Percentiles rank a stretch among this genome's conserved stretches.
Evolutionary conservation across 2,797 vertebrate genomes (phyloP).

Genomic region (Carduelis carduelis): DNA sequence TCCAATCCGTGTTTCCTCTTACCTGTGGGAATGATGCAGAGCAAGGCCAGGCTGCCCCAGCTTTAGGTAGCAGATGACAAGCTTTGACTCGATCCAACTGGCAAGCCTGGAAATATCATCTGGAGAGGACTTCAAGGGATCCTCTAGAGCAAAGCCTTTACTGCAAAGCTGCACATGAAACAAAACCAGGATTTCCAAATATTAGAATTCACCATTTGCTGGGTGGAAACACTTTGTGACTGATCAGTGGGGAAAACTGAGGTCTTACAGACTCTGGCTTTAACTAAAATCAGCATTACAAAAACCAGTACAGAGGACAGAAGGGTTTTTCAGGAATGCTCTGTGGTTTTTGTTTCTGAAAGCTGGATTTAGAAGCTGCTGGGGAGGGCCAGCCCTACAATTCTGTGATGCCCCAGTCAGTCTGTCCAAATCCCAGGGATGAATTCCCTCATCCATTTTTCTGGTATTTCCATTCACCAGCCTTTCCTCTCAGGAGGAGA

Average conservation of each 20-base stretch:
- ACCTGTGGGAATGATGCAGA: slow-evolving; percentile 80
- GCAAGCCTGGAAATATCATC: slow-evolving; percentile 74
- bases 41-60: slow-evolving; percentile 74
- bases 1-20: slow-evolving; percentile 25
- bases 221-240: not conserved
- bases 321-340: not conserved
- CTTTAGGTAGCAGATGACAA: slow-evolving; percentile 75
- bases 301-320: not conserved
- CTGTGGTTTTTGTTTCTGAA: not conserved
- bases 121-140: slow-evolving; percentile 58
- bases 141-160: slow-evolving; percentile 67
- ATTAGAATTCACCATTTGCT: not conserved
- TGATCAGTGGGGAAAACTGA: not conserved
- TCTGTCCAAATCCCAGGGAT: not conserved
- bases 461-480: not conserved
- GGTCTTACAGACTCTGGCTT: not conserved
- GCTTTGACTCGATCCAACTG: slow-evolving; percentile 76
- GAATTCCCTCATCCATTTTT: not conserved
- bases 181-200: not conserved
- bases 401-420: not conserved
- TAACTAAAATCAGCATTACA: not conserved
- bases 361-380: not conserved
- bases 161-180: slow-evolving; percentile 73
- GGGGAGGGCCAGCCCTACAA: not conserved
- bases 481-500: not conserved